Conservation (phyloP, 2,888 invertebrate species). For the Cyclophora albipunctata region DNA sequence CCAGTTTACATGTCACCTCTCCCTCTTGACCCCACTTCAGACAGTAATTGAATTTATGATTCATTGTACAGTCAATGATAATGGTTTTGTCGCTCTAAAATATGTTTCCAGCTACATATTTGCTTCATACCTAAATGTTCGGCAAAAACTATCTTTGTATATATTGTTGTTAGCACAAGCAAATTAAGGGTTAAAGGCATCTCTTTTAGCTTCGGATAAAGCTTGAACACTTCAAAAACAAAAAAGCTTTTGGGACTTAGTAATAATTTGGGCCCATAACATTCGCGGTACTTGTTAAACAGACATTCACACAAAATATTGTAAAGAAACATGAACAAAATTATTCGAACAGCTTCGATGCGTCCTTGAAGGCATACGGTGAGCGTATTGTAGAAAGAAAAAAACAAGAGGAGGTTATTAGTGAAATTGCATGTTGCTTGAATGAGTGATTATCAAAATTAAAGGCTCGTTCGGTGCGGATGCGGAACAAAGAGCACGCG, state of each 20-base stretch:
- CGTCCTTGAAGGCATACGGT: constrained; percentile 33
- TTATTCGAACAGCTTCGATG: background rate
- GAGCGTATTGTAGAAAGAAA: constrained; percentile 28
- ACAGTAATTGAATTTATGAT: background rate
- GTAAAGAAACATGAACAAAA: too few relatives aligned
- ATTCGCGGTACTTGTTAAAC: too few relatives aligned
- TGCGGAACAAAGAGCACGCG: constrained; percentile 69
- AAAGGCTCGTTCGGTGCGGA: constrained; percentile 52
- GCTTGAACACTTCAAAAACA: too few relatives aligned
- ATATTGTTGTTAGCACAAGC: too few relatives aligned
- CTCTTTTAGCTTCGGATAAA: too few relatives aligned
- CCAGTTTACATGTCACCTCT: constrained; percentile 19
- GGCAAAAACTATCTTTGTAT: too few relatives aligned
- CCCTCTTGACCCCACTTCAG: constrained; percentile 18
- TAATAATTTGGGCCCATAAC: too few relatives aligned
- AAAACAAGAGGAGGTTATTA: constrained; percentile 40
- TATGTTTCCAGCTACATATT: too few relatives aligned
- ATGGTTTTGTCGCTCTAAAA: background rate
- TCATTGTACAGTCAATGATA: background rate
- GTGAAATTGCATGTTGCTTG: constrained; percentile 48
- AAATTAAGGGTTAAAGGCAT: too few relatives aligned
- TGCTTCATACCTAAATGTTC: background rate
- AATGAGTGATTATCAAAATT: constrained; percentile 46
- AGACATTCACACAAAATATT: too few relatives aligned
- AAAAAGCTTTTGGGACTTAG: too few relatives aligned